Evolutionary conservation across 1,140 invertebrate species (phyloP).

Genomic region (Bombus sibiricus): DNA sequence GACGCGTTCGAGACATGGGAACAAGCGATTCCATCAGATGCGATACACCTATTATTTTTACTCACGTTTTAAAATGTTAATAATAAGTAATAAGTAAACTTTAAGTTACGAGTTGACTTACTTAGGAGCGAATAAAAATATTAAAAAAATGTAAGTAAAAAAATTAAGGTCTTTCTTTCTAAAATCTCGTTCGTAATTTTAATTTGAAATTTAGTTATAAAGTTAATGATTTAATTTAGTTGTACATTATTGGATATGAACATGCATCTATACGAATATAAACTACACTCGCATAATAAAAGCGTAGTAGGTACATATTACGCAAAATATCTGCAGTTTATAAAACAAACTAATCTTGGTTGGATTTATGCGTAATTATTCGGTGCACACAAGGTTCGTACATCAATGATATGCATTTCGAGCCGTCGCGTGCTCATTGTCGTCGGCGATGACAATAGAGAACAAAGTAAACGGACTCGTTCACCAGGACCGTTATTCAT

Average conservation of each 20-base stretch:
- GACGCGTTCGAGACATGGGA: conserved; percentile 36
- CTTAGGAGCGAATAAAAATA: not conserved
- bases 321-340: not conserved
- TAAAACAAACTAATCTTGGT: not conserved
- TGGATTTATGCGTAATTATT: not conserved
- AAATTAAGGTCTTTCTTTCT: not conserved
- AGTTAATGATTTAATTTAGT: not conserved
- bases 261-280: not conserved
- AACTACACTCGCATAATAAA: not conserved
- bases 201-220: not conserved
- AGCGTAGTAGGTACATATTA: not conserved
- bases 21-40: conserved; percentile 35
- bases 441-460: conserved; percentile 45
- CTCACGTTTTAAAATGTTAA: not conserved
- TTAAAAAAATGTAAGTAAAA: not conserved
- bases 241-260: not conserved
- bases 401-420: conserved; percentile 38
- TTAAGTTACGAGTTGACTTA: not conserved
- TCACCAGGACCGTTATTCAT: conserved; percentile 68
- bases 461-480: conserved; percentile 57
- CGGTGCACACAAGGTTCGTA: conserved; percentile 4
- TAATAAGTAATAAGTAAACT: not conserved
- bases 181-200: not conserved
- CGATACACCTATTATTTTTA: conserved; percentile 32
- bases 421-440: conserved; percentile 33